A percentile compares a stretch with the other conserved stretches of the same genome.
Conservation (phyloP, 2,113 vertebrate species). For the Heteronetta atricapilla region DNA sequence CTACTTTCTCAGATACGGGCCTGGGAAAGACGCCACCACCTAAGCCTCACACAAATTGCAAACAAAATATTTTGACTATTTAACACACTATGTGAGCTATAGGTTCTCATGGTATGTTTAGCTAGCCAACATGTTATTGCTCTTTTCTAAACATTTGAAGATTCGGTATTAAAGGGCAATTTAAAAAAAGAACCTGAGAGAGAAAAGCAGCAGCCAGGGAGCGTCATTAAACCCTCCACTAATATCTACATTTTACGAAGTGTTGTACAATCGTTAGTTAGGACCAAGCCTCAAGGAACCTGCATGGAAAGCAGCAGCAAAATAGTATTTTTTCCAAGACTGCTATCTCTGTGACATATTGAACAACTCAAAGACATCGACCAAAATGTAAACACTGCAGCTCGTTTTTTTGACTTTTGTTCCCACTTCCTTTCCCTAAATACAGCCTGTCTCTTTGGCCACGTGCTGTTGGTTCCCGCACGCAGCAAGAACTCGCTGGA, state of each 20-base stretch:
- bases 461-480: not conserved
- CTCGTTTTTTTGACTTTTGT: not conserved
- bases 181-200: not conserved
- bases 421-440: slow-evolving; percentile 18
- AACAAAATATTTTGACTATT: not conserved
- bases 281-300: not conserved
- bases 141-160: not conserved
- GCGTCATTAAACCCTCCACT: not conserved
- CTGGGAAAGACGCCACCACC: not conserved
- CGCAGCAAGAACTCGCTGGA: not conserved
- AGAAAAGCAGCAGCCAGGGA: not conserved
- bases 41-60: not conserved
- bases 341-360: not conserved
- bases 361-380: not conserved
- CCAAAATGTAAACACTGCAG: not conserved
- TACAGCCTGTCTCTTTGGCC: not conserved
- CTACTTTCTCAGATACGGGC: not conserved
- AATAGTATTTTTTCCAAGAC: slow-evolving; percentile 25
- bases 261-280: not conserved
- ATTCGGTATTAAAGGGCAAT: not conserved
- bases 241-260: not conserved
- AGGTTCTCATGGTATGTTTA: not conserved
- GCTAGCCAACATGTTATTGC: not conserved
- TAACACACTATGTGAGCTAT: not conserved
- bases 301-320: not conserved